A percentile compares a stretch with the other conserved stretches of the same genome.
These are phyloP conservation scores for Lathamus discolor DNA, from an alignment of 2,113 vertebrate genomes.

Conservation along the genomic window DNA sequence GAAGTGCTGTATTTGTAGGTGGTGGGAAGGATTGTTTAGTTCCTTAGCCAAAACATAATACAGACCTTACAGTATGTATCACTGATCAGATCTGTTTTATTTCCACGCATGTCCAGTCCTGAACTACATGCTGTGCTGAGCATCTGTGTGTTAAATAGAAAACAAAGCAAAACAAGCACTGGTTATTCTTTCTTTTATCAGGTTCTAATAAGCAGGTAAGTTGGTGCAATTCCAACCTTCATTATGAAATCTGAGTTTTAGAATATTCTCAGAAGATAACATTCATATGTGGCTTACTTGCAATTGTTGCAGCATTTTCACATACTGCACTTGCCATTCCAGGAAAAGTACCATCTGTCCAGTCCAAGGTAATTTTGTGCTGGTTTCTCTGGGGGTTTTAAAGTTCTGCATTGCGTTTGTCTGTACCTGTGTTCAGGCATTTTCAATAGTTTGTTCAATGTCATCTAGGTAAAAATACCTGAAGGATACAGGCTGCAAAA, in stretches of 20 bases:
- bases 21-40: not conserved
- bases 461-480: not conserved
- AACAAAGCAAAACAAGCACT: not conserved
- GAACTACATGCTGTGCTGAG: not conserved
- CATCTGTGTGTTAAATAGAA: not conserved
- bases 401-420: not conserved
- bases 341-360: not conserved
- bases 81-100: not conserved
- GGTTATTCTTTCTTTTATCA: not conserved
- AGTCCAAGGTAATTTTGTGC: not conserved
- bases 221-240: not conserved
- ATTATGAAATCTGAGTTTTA: not conserved
- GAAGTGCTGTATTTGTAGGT: not conserved
- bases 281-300: accelerated
- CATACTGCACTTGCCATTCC: not conserved
- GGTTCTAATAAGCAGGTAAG: not conserved
- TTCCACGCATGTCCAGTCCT: not conserved
- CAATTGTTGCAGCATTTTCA: not conserved
- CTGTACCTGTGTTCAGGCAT: not conserved
- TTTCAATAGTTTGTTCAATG: not conserved
- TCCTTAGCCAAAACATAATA: not conserved
- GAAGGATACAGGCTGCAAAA: not conserved
- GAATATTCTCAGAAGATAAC: not conserved
- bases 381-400: not conserved
- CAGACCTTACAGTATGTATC: not conserved